A percentile compares a stretch with the other conserved stretches of the same genome.
phyloP scores from a whole-genome alignment of 1,140 invertebrate species.

The Drosophila albomicans region DNA sequence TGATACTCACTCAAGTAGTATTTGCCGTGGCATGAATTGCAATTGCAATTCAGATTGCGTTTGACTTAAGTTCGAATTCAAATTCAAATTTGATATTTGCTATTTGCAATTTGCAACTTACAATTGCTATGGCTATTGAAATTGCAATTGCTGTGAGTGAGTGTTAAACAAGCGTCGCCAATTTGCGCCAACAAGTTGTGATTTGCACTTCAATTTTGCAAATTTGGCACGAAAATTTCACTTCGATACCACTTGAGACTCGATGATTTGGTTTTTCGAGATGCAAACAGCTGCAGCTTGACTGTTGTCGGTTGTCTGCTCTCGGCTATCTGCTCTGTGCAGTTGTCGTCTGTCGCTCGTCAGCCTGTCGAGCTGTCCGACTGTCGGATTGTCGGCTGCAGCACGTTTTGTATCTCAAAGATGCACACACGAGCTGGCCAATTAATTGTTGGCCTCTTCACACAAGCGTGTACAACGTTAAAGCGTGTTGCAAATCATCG shows the following conservation, averaged over 20 bases:
- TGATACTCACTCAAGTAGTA: conserved; percentile 64
- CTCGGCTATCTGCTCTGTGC: background rate
- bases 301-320: conserved; percentile 9
- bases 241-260: conserved; percentile 28
- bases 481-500: conserved; percentile 23
- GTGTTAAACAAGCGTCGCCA: conserved; percentile 63
- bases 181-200: conserved; percentile 53
- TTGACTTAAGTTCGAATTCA: conserved; percentile 18
- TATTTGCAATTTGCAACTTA: conserved; percentile 12
- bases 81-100: background rate
- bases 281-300: conserved; percentile 29
- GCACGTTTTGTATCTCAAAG: conserved; percentile 46
- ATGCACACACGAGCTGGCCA: conserved; percentile 49
- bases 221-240: conserved; percentile 60
- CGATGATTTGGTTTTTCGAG: conserved; percentile 5
- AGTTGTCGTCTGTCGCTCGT: background rate
- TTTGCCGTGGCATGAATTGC: conserved; percentile 69
- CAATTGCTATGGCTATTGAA: conserved; percentile 32
- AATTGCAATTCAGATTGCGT: conserved; percentile 47
- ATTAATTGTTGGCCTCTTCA: conserved; percentile 48
- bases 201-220: conserved; percentile 57
- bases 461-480: conserved; percentile 1
- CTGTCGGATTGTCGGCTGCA: background rate
- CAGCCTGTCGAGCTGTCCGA: background rate
- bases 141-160: conserved; percentile 25